phyloP scores from a whole-genome alignment of 2,888 invertebrate genomes.

The Limenitis camilla region DNA sequence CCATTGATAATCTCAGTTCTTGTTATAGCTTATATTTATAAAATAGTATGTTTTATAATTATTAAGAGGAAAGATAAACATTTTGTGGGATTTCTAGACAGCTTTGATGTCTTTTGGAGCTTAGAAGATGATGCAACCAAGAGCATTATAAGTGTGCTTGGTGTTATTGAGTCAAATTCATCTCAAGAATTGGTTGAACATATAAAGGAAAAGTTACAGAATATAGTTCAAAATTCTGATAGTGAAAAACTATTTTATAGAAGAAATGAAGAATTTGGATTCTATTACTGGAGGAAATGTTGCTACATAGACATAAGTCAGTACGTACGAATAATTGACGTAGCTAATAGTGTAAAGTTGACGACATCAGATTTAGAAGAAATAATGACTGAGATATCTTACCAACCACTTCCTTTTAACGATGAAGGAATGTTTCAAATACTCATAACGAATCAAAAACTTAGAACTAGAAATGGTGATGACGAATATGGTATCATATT shows the following conservation, averaged over 20 bases:
- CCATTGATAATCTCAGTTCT: conserved; percentile 34
- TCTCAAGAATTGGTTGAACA: conserved; percentile 32
- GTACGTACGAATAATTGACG: conserved; percentile 57
- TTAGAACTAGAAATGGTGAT: conserved; percentile 29
- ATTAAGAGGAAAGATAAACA: conserved; percentile 41
- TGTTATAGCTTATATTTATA: conserved; percentile 35
- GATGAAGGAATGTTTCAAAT: conserved; percentile 70
- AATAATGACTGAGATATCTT: conserved; percentile 49
- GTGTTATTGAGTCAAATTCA: conserved; percentile 52
- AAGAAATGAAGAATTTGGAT: conserved; percentile 59
- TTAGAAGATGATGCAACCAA: conserved; percentile 59
- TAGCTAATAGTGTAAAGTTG: conserved; percentile 35
- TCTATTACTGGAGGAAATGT: conserved; percentile 65
- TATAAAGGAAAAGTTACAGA: conserved; percentile 38
- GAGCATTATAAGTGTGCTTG: conserved; percentile 65
- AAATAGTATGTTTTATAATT: conserved; percentile 38
- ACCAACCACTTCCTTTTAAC: conserved; percentile 54
- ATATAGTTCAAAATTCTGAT: conserved; percentile 28
- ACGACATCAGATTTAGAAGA: conserved; percentile 44
- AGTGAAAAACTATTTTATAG: conserved; percentile 58
- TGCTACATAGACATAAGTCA: conserved; percentile 48
- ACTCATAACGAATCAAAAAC: conserved; percentile 46
- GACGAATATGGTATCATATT: conserved; percentile 59
- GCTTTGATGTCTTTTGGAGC: conserved; percentile 72
- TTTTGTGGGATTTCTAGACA: conserved; percentile 63